These are phyloP conservation scores for Margarornis squamiger DNA, from an alignment of 2,797 vertebrate species.

Conservation along the genomic window DNA sequence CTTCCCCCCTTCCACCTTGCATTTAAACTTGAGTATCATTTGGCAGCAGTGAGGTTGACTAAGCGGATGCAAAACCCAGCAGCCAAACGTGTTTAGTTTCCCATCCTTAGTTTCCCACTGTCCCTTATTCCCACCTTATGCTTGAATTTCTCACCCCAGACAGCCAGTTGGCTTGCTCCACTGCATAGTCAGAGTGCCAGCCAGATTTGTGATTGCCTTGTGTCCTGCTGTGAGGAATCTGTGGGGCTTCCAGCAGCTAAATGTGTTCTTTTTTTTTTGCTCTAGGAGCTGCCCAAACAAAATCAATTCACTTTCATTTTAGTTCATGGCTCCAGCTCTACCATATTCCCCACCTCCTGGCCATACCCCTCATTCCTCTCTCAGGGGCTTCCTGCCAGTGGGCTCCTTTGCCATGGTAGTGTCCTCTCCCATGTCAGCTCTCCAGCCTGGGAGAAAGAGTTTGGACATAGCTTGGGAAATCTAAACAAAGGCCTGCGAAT, in stretches of 20 bases:
- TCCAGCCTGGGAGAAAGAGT: not conserved
- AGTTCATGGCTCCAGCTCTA: not conserved
- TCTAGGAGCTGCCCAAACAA: not conserved
- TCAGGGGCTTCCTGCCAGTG: not conserved
- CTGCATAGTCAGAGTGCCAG: not conserved
- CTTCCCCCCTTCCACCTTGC: not conserved
- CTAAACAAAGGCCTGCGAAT: not conserved
- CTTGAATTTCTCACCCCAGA: constrained; percentile 1
- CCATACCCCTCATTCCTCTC: not conserved
- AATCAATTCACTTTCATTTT: not conserved
- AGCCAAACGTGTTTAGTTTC: not conserved
- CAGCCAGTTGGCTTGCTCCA: not conserved
- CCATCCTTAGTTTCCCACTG: not conserved
- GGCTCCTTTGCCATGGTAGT: not conserved
- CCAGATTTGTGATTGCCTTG: constrained; percentile 2
- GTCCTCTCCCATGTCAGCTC: not conserved
- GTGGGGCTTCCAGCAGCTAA: not conserved
- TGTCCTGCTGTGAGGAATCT: constrained; percentile 7
- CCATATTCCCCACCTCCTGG: not conserved
- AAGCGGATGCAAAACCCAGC: not conserved
- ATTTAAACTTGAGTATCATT: not conserved
- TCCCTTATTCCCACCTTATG: not conserved
- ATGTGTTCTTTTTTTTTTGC: not conserved
- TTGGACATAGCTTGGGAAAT: not conserved
- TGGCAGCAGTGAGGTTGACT: not conserved